A percentile compares a stretch with the other conserved stretches of the same genome.
Conservation (phyloP, 2,113 vertebrate genomes). For the Lycaon pictus region DNA sequence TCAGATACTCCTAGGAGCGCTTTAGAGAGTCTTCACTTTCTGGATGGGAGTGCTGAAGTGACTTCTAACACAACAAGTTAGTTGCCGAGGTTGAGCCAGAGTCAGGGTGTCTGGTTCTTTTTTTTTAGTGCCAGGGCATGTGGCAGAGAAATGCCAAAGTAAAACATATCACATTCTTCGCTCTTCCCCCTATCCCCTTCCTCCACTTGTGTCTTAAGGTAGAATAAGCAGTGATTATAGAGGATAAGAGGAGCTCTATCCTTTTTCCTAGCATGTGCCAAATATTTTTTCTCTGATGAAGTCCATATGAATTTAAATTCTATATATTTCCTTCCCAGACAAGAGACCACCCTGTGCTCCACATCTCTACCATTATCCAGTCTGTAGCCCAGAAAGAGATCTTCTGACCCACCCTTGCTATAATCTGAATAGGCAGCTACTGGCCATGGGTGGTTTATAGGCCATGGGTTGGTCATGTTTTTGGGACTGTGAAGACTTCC, state of each 20-base stretch:
- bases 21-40: background rate
- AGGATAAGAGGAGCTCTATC: slow-evolving; percentile 9
- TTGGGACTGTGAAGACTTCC: background rate
- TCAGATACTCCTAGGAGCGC: background rate
- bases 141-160: background rate
- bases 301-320: background rate
- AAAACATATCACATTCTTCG: background rate
- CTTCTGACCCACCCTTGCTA: background rate
- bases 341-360: background rate
- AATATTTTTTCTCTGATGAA: slow-evolving; percentile 41
- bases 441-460: background rate
- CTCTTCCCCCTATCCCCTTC: background rate
- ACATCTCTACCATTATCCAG: background rate
- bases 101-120: background rate
- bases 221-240: slow-evolving; percentile 20
- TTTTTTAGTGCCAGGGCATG: background rate
- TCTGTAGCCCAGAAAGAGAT: background rate
- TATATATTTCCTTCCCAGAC: background rate
- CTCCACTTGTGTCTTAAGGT: slow-evolving; percentile 8
- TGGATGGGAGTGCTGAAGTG: background rate
- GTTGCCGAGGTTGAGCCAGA: background rate
- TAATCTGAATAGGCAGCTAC: background rate
- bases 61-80: background rate
- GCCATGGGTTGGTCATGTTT: background rate
- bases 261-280: slow-evolving; percentile 27